A percentile compares a stretch with the other conserved stretches of the same genome.
Evolutionary conservation across 1,140 invertebrate genomes (phyloP).

Genomic region (Metaphire vulgaris): DNA sequence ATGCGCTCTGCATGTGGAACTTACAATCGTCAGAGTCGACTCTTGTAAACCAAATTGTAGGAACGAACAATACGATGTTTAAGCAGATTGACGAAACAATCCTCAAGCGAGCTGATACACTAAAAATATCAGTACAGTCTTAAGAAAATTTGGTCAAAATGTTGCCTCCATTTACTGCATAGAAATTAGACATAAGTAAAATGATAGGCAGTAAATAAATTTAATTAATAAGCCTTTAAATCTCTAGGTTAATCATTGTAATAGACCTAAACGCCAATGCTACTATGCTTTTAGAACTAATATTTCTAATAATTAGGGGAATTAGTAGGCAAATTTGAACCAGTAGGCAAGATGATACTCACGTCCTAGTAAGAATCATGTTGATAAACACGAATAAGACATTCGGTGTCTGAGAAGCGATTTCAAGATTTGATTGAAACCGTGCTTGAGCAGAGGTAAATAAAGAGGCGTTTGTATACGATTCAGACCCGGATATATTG

Average conservation of each 20-base stretch:
- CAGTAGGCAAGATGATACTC: no score
- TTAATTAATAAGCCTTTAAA: no score
- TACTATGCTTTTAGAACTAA: no score
- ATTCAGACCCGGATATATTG: background rate
- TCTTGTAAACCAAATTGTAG: constrained; percentile 73
- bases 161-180: no score
- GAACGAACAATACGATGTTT: constrained; percentile 69
- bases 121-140: background rate
- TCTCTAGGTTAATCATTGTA: no score
- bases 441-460: constrained; percentile 59
- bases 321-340: no score
- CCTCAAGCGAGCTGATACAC: background rate
- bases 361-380: constrained; percentile 70
- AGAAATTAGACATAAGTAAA: no score
- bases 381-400: constrained; percentile 77
- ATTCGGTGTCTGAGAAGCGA: constrained; percentile 75
- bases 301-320: no score
- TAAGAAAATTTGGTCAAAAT: no score
- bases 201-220: no score
- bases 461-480: background rate
- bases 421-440: constrained; percentile 78
- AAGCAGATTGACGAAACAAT: constrained; percentile 68
- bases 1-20: no score
- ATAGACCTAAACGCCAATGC: no score
- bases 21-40: constrained; percentile 74